Percentiles rank a stretch among this genome's conserved stretches.
These are phyloP conservation scores for Amiota communis DNA, from an alignment of 2,888 invertebrate genomes.

Conservation along the genomic window DNA sequence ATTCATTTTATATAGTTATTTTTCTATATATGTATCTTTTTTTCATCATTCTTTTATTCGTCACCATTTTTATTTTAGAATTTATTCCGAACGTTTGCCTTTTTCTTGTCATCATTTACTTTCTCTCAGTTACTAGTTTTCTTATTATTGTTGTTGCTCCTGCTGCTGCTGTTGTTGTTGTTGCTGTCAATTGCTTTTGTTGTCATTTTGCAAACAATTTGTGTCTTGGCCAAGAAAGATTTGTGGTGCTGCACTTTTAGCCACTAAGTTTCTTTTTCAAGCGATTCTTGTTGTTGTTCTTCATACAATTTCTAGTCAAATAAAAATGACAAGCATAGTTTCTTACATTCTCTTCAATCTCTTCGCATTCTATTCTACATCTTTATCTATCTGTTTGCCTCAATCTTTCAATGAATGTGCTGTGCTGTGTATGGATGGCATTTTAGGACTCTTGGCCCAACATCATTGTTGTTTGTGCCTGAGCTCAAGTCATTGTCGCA, in stretches of 20 bases:
- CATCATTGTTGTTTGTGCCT: conserved; percentile 26
- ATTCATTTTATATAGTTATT: background rate
- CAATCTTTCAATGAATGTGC: conserved; percentile 24
- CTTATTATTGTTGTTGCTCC: background rate
- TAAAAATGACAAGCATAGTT: conserved; percentile 20
- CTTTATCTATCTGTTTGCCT: conserved; percentile 43
- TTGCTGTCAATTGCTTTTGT: conserved; percentile 23
- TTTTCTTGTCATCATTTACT: conserved; percentile 1
- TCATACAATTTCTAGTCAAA: conserved; percentile 12
- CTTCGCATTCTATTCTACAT: no score
- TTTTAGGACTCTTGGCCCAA: conserved; percentile 26
- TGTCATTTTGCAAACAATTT: conserved; percentile 28
- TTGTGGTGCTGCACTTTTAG: conserved; percentile 17
- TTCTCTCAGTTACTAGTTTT: background rate
- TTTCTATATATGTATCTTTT: background rate
- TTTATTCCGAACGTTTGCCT: conserved; percentile 1
- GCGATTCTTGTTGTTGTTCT: background rate
- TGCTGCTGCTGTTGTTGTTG: background rate
- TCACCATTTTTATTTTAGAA: background rate
- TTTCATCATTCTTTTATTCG: background rate
- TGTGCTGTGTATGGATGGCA: background rate
- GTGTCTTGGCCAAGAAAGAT: conserved; percentile 16
- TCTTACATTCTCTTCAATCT: no score
- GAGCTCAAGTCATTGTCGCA: conserved; percentile 42
- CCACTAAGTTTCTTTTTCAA: conserved; percentile 14